Evolutionary conservation across 2,113 vertebrate genomes (phyloP).

Genomic region (Kobus ellipsiprymnus): DNA sequence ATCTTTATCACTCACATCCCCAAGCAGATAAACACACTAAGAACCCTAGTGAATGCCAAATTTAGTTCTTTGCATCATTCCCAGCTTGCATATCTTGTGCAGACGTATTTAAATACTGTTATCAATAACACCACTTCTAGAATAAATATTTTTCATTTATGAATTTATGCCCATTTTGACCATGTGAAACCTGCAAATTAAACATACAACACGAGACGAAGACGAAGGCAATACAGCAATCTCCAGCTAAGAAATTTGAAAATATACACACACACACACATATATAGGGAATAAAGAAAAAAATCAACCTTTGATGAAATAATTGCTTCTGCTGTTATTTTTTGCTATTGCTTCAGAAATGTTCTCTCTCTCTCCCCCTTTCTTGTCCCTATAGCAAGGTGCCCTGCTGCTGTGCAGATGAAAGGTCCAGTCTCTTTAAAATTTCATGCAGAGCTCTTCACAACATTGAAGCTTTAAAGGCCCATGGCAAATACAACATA

Average conservation of each 20-base stretch:
- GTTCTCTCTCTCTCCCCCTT: conserved; percentile 68
- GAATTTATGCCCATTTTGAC: conserved; percentile 63
- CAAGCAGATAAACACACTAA: background rate
- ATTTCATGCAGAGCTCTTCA: conserved; percentile 82
- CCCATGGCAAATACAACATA: conserved; percentile 83
- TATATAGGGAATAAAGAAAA: conserved; percentile 39
- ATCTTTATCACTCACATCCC: background rate
- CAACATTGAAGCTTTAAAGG: conserved; percentile 81
- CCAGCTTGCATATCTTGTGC: background rate
- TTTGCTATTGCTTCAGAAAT: conserved; percentile 81
- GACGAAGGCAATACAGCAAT: conserved; percentile 61
- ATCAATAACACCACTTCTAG: conserved; percentile 70
- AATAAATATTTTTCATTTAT: conserved; percentile 73
- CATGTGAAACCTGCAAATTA: conserved; percentile 74
- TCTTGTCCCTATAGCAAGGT: conserved; percentile 77
- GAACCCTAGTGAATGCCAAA: background rate
- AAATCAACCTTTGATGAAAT: conserved; percentile 83
- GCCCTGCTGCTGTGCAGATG: conserved; percentile 80
- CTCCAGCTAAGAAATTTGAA: conserved; percentile 70
- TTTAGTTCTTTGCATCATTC: background rate
- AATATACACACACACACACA: background rate
- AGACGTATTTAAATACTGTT: conserved; percentile 45
- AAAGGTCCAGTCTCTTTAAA: conserved; percentile 85
- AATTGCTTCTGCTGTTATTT: conserved; percentile 83
- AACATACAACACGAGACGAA: conserved; percentile 53